Evolutionary conservation across 2,113 vertebrate species (phyloP), one percentile per base, ranked within the genome.

Genomic region (Phrynosoma blainvillii): DNA sequence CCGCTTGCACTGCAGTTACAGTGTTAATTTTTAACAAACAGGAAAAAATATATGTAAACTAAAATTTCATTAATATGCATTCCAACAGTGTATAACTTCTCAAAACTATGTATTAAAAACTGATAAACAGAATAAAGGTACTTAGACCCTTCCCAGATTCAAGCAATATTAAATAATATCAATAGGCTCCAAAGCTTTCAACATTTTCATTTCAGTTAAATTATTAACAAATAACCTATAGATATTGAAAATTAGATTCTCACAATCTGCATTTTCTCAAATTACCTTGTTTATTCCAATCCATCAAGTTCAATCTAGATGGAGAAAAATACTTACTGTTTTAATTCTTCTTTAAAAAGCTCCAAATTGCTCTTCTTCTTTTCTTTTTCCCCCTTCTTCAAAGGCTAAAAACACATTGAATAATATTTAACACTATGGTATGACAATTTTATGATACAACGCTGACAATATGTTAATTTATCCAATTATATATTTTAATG

Each of bases 301-400:
- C 25, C 30, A 30, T 62, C 25, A 16, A 88, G 79, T 65, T 32
- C 32, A 89, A 54, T 73, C 47, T n/a, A 86, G 83, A 95, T 52
- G 27, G 30, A 84, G n/a, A 32, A n/a, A 77, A 68, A 30, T 68
- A 96, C 98, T 96, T 97, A 99, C 99, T 99, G 98, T 94, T 99
- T 99, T 73, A 99, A 95, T 95, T 99, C 99, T 97, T 99, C 99
- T 96, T 99, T 99, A 91, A 99, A 99, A 83, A 99, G 98, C 93
- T 99, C 99, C 96, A 99, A 96, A 95, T 99, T 99, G 93, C 99
- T 99, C 96, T 99, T 99, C 96, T 99, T 99, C 97, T 99, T 99
- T 96, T 99, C 99, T 93, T 99, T 99, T 94, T 99, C 99, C 90
- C 87, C 95, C 95, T 99, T 99, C 96, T 99, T 99, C 89, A 96